Base-by-base conservation (phyloP, 2,113 vertebrate species). In the Lanius collurio region DNA sequence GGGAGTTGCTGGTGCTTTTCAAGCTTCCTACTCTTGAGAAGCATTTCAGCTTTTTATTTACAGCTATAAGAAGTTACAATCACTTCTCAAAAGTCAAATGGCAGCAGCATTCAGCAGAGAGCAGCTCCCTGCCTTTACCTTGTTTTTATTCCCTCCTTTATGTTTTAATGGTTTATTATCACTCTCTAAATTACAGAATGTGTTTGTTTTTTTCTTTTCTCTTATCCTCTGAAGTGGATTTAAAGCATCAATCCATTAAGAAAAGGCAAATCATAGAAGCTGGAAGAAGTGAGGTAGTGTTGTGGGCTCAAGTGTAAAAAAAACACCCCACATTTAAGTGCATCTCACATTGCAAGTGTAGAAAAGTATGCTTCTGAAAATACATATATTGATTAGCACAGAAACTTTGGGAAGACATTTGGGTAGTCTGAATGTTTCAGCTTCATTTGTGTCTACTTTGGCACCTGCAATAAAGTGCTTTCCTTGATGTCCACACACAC, bases 231-330 rank as follows among this genome's bases (percentile, higher is more conserved):
- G 75, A 81, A 89, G 90, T 33, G 30, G 52, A 89, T 87, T 83
- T 78, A 86, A 88, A 89, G 53, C 39, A 53, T 59, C 41, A 56
- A 52, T 78, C 67, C 56, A 39, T 64, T 67, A 86, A 15, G 52
- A 87, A 92, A 94, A 94, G 77, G 76, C 70, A 93, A 89, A 92
- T 81, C 28, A 70, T 3, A 88, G 68, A 88, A 90, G 50, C 37
- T 83, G 60, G 39, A 85, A 90, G 28, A 86, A 70, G 37, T 44
- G 92, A 96, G 90, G 92, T 91, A 96, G 92, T 64, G 31, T 83
- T 86, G 55, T 74, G 47, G 69, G 85, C 44, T 90, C 47, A 70
- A 74, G 57, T 52, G 89, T 83, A 85, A 76, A 53, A 73, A 73
- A 49, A 9, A 0, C 0, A 15, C 2, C 27, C 39, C 11, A 10